Base-by-base conservation (phyloP, 2,113 vertebrate genomes). In the Mobula hypostoma region DNA sequence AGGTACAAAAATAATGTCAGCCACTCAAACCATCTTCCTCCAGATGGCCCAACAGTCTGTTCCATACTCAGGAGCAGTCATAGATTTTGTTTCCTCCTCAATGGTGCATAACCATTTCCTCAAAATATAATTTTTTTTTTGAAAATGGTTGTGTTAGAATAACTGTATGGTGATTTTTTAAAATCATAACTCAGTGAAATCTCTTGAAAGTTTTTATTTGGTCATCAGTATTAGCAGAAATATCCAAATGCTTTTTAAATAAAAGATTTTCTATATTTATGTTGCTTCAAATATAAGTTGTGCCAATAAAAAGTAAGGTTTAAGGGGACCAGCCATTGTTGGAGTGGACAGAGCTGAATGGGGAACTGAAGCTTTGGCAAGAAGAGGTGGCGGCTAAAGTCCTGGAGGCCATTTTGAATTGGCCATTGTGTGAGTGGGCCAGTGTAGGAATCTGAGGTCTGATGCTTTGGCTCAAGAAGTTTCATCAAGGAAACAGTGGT, bases 121-220 rank as follows among this genome's bases (percentile, higher is more conserved):
- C 9, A 88, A 56, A 88, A 61, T 21, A 58, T 29, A 56, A 88
- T 72, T 70, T 12, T 7, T 40, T 92, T 70, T 74, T 48, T n/a
- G 66, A 70, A 92, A 92, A 40, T 92, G 14, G n/a, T 48, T 40
- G 79, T 4, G 77, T 8, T 27, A 79, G 79, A 48, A 48, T 48
- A 48, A 14, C 21, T 40, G n/a, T 3, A 17, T n/a, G 32, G 87
- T 68, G 88, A 87, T 68, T 19, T 6, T 70, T 72, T 70, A 92
- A 19, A 40, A 66, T 29, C 1, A 48, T 2, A 70, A 15, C 27
- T 92, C 88, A 72, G 88, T 92, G 32, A 17, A 40, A 21, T 70
- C 66, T 32, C 63, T 63, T 63, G 88, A 92, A 70, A 92, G 66
- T 29, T 91, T 91, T 92, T 15, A 36, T 36, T 92, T 68, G 63